Conservation (phyloP, 2,797 vertebrate species). For the Chloroceryle amazona region DNA sequence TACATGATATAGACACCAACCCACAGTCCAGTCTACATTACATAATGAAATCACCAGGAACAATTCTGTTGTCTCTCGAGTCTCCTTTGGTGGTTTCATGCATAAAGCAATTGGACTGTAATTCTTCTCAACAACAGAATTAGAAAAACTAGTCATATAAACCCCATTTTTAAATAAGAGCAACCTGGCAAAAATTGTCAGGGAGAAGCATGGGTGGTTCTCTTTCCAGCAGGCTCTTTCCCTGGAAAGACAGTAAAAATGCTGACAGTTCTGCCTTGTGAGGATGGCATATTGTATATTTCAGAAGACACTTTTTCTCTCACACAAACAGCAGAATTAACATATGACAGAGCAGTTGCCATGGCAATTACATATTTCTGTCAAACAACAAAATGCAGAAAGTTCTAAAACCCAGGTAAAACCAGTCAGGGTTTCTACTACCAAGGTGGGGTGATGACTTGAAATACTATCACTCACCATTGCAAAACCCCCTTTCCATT, state of each 20-base stretch:
- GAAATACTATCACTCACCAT: neutral
- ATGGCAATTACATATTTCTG: conserved; percentile 55
- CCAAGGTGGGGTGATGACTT: neutral
- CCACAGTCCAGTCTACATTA: neutral
- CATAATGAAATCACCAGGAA: neutral
- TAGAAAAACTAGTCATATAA: neutral
- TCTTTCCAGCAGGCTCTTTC: neutral
- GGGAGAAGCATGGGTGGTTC: neutral
- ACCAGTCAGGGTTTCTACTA: neutral
- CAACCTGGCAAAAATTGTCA: neutral
- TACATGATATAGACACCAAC: neutral
- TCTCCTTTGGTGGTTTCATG: neutral
- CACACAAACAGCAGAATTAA: conserved; percentile 45
- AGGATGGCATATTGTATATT: conserved; percentile 8
- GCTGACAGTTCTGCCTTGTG: conserved; percentile 17
- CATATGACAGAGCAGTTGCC: conserved; percentile 37
- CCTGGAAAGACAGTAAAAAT: conserved; percentile 12
- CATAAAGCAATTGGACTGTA: neutral
- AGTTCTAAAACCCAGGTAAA: conserved; percentile 7
- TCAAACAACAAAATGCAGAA: conserved; percentile 45
- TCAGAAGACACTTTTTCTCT: conserved; percentile 39
- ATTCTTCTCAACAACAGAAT: neutral
- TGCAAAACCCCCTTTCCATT: neutral
- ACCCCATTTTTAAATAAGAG: neutral
- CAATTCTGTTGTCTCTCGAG: neutral